Percentiles rank a stretch among this genome's conserved stretches.
These are phyloP conservation scores for Trichoplusia ni DNA, from an alignment of 1,140 invertebrate species.

Conservation along the genomic window DNA sequence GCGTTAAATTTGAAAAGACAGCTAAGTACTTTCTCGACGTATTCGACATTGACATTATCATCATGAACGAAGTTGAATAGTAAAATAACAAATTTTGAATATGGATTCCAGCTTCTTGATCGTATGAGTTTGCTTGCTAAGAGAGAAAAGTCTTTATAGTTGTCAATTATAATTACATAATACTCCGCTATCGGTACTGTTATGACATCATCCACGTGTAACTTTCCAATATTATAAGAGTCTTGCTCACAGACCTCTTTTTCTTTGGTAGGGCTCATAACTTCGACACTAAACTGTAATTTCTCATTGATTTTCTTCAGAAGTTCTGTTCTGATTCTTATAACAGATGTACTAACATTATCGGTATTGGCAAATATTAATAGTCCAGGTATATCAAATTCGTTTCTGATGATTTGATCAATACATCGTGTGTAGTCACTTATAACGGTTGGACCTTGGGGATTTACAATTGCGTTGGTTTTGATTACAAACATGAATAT, in stretches of 20 bases:
- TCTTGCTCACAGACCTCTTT: conserved; percentile 37
- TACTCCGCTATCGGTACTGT: conserved; percentile 54
- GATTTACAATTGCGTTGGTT: conserved; percentile 45
- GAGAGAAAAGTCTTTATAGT: conserved; percentile 51
- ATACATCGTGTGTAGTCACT: conserved; percentile 61
- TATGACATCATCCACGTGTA: conserved; percentile 44
- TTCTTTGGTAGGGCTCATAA: conserved; percentile 29
- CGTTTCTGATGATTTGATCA: conserved; percentile 51
- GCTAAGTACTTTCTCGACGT: conserved; percentile 55
- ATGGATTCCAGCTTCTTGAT: conserved; percentile 66
- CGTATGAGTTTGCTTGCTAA: conserved; percentile 50
- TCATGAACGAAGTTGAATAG: conserved; percentile 43
- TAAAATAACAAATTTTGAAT: conserved; percentile 61
- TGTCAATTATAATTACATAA: conserved; percentile 56
- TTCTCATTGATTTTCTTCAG: conserved; percentile 54
- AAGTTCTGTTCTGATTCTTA: conserved; percentile 52
- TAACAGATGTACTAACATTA: conserved; percentile 49
- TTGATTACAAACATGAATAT: background rate
- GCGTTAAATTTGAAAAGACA: conserved; percentile 63
- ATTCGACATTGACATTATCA: conserved; percentile 28
- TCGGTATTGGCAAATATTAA: conserved; percentile 57
- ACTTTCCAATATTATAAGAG: conserved; percentile 18
- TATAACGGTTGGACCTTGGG: conserved; percentile 53
- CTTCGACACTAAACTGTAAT: conserved; percentile 48
- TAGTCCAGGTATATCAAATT: conserved; percentile 53